Base-by-base conservation (phyloP, 2,888 invertebrate genomes). In the Sinhomidia bicolor region DNA sequence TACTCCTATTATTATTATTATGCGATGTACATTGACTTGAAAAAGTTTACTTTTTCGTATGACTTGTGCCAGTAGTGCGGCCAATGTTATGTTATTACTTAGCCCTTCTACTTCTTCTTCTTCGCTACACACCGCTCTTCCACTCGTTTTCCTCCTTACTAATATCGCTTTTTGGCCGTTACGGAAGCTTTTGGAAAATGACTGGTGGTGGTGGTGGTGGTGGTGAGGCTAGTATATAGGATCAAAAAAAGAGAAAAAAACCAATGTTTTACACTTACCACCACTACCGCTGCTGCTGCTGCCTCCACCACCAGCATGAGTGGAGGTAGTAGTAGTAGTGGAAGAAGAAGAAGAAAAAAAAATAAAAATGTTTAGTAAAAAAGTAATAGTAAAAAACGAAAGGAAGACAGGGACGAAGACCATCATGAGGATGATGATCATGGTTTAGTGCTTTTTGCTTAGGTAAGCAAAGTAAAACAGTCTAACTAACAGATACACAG, bases 231-330 rank as follows among this genome's bases (percentile, higher is more conserved):
- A n/a, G n/a, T n/a, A n/a, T n/a, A 32, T 57, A 57, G 57, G 54
- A 57, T 32, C 78, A 44, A 71, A 57, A 41, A n/a, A n/a, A n/a
- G n/a, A n/a, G n/a, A 68, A 71, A 57, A 68, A 86, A 86, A 86
- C 80, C 80, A 86, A 86, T 86, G 85, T 86, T 86, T 86, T 86
- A 79, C 85, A 86, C 85, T 86, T 86, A 85, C 65, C 57, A 68
- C 51, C 60, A 71, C 83, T 65, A 41, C 54, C 26, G 29, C 71
- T 17, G 36, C 47, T 23, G 32, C 71, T 71, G 44, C 57, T 26
- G 44, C 14, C 26, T 26, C 29, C 76, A 29, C 51, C 26, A 76
- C 4, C 76, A 26, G 14, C 76, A 78, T 14, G 44, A 23, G 36
- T 60, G 6, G 79, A 1, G 1, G 71, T 41, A 23, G 60, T n/a